Conservation (phyloP, 53 echinoderm and acorn worm genomes). For the Apostichopus leukothele region DNA sequence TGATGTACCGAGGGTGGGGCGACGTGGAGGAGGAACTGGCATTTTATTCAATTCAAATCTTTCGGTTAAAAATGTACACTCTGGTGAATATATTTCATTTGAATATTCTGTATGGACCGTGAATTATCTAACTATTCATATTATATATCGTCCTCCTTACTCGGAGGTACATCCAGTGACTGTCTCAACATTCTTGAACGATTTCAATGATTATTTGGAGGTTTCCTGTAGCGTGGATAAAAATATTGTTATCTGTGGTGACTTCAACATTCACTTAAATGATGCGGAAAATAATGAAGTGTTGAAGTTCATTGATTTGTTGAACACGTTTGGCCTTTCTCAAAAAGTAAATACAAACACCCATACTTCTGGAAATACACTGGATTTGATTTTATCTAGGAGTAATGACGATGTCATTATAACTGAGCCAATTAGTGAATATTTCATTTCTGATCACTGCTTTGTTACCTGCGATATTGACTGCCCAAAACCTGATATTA, state of each 20-base stretch:
- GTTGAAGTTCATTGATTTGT: not conserved
- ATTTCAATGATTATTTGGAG: not conserved
- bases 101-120: not conserved
- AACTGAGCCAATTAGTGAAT: not conserved
- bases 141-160: not conserved
- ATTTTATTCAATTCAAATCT: not conserved
- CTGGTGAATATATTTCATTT: constrained; percentile 13
- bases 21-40: constrained; percentile 13
- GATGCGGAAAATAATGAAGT: no score
- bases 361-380: not conserved
- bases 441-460: not conserved
- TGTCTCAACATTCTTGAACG: not conserved
- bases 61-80: not conserved
- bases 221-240: no score
- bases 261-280: no score
- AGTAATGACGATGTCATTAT: not conserved
- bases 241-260: no score
- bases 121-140: no score
- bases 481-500: not conserved
- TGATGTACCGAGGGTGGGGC: not conserved
- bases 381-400: not conserved
- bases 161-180: not conserved
- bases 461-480: not conserved
- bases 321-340: not conserved
- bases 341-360: not conserved